Percentiles rank a stretch among this genome's conserved stretches.
Evolutionary conservation across 2,888 invertebrate species (phyloP).

Genomic region (Lasiommata megera): DNA sequence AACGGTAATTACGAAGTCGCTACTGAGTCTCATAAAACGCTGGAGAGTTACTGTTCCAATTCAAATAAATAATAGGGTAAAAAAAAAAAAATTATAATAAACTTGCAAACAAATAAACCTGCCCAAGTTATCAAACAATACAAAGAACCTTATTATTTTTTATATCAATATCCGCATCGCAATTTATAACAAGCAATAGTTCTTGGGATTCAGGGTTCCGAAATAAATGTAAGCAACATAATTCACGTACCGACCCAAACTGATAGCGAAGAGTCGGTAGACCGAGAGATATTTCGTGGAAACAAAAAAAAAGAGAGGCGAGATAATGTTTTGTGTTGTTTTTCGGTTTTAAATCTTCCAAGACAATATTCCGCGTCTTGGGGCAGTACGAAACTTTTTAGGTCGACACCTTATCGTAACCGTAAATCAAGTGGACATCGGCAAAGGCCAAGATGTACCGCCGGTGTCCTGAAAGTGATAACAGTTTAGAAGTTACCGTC

Average conservation of each 20-base stretch:
- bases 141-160: slow-evolving; percentile 15
- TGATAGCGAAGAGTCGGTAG: slow-evolving; percentile 31
- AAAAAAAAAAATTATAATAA: too few relatives aligned
- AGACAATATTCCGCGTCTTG: slow-evolving; percentile 50
- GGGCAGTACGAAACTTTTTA: slow-evolving; percentile 63
- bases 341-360: slow-evolving; percentile 67
- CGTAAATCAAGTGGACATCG: slow-evolving; percentile 74
- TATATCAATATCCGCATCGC: slow-evolving; percentile 14
- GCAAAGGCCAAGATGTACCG: slow-evolving; percentile 57
- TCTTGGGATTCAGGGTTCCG: slow-evolving; percentile 13
- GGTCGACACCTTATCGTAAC: slow-evolving; percentile 69
- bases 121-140: slow-evolving; percentile 7
- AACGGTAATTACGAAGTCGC: too few relatives aligned
- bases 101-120: too few relatives aligned
- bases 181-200: slow-evolving; percentile 19
- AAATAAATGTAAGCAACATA: slow-evolving; percentile 28
- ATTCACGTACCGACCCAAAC: slow-evolving; percentile 29
- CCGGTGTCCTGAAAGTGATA: slow-evolving; percentile 62
- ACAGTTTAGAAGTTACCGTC: slow-evolving; percentile 57
- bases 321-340: slow-evolving; percentile 42
- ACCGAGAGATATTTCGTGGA: slow-evolving; percentile 34
- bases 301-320: slow-evolving; percentile 33
- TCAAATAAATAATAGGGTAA: too few relatives aligned
- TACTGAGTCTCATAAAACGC: too few relatives aligned
- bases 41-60: too few relatives aligned